These are phyloP conservation scores for Crocidura indochinensis DNA, from an alignment of 2,797 vertebrate genomes.

Conservation along the genomic window DNA sequence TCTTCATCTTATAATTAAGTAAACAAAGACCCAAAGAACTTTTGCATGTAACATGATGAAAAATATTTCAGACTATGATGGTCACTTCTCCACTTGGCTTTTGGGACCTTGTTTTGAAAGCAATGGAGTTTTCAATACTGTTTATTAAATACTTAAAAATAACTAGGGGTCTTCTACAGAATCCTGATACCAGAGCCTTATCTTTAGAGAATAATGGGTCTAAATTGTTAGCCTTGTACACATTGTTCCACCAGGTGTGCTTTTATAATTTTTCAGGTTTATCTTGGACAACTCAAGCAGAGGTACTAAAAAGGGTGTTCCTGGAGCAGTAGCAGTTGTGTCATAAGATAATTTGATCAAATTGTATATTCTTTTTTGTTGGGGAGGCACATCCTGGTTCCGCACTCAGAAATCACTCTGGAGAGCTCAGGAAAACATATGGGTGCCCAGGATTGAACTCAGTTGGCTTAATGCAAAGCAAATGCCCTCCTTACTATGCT, in stretches of 20 bases:
- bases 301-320: not conserved
- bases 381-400: too few species aligned
- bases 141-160: not conserved
- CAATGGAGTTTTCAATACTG: not conserved
- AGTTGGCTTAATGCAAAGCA: too few species aligned
- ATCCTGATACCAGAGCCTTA: not conserved
- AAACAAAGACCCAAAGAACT: not conserved
- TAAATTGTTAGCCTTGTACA: not conserved
- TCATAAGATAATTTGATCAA: not conserved
- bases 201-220: not conserved
- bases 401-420: too few species aligned
- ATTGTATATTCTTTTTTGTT: not conserved
- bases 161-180: not conserved
- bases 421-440: too few species aligned
- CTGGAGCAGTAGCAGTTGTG: not conserved
- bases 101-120: not conserved
- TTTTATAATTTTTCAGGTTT: not conserved
- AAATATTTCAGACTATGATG: not conserved
- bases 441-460: too few species aligned
- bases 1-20: conserved; percentile 19
- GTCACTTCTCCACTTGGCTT: not conserved
- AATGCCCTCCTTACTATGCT: too few species aligned
- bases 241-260: not conserved
- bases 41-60: not conserved
- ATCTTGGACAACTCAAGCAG: not conserved